Evolutionary conservation across 2,888 invertebrate genomes (phyloP).

Genomic region (Pristionchus japonicus): DNA sequence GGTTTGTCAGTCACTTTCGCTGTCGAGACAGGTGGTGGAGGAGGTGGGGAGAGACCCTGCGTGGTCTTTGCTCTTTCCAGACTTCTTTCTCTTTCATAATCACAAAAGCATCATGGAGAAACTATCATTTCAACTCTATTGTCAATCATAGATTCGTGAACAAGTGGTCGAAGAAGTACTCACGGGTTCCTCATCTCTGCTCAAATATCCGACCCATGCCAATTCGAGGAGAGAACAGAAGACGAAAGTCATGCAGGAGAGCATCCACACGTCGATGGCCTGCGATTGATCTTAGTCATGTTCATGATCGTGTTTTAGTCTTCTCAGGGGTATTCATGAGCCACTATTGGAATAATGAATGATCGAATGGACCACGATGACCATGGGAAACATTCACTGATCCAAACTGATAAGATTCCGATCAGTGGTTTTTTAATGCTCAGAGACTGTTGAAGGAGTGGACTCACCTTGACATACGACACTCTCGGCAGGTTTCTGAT

Average conservation of each 20-base stretch:
- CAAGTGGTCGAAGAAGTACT: background rate
- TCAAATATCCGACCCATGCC: constrained; percentile 73
- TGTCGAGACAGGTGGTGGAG: background rate
- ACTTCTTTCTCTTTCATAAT: too few relatives aligned
- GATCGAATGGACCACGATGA: too few relatives aligned
- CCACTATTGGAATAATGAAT: too few relatives aligned
- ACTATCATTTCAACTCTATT: too few relatives aligned
- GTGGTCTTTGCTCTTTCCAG: background rate
- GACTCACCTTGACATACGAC: constrained; percentile 72
- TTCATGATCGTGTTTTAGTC: too few relatives aligned
- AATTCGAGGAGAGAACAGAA: constrained; percentile 74
- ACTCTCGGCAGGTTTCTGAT: constrained; percentile 74
- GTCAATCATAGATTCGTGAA: too few relatives aligned
- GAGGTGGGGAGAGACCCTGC: constrained; percentile 3
- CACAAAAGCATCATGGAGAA: too few relatives aligned
- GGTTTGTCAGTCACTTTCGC: background rate
- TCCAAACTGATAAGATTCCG: too few relatives aligned
- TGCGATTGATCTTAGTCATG: constrained; percentile 38
- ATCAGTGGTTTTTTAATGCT: too few relatives aligned
- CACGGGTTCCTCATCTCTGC: constrained; percentile 64
- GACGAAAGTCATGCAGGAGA: constrained; percentile 75
- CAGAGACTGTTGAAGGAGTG: too few relatives aligned
- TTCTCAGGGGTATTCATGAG: too few relatives aligned
- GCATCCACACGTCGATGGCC: constrained; percentile 74
- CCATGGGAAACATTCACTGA: too few relatives aligned